Base-by-base conservation (phyloP, 2,797 vertebrate genomes). In the Pelodytes ibericus region DNA sequence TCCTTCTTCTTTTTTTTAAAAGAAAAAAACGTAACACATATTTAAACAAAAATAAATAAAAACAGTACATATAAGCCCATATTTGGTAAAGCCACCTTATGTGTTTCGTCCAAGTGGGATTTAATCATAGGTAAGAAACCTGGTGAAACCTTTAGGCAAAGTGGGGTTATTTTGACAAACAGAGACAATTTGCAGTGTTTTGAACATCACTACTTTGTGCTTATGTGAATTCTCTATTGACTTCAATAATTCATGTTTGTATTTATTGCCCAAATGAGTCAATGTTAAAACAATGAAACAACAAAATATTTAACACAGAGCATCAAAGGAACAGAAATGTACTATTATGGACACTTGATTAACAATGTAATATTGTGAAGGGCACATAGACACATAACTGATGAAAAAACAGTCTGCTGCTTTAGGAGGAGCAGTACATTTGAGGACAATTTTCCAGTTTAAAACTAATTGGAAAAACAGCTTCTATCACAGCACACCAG, bases 401-500 rank as follows among this genome's bases (percentile, higher is more conserved):
- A 56, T 56, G 49, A 69, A 16, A 56, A 69, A 33, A 36, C 20
- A 69, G 49, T 41, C n/a, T 33, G n/a, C 9, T 53, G n/a, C 49
- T 33, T 22, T 22, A 9, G 10, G 0, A 33, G 39, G 20, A 13
- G 26, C 25, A 71, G 63, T n/a, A 59, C 26, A 62, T 53, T 56
- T 51, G 27, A 47, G 41, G 22, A 62, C 68, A 15, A 56, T 56
- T 72, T 66, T 51, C 47, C 41, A 59, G 49, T 30, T 62, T 27
- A 68, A 68, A 63, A 62, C 47, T 68, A 44, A 72, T 67, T 59
- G 63, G 53, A 59, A 74, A 74, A 68, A 18, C 72, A 68, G 31
- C 58, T 63, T 69, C 26, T 73, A 61, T 68, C 56, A 44, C 39
- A 68, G 20, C 31, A 73, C 64, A 68, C 26, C 22, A 68, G 57